Evolutionary conservation across 1,140 invertebrate genomes (phyloP), one percentile per base, ranked within the genome.

Genomic region (Ceratina australensis): DNA sequence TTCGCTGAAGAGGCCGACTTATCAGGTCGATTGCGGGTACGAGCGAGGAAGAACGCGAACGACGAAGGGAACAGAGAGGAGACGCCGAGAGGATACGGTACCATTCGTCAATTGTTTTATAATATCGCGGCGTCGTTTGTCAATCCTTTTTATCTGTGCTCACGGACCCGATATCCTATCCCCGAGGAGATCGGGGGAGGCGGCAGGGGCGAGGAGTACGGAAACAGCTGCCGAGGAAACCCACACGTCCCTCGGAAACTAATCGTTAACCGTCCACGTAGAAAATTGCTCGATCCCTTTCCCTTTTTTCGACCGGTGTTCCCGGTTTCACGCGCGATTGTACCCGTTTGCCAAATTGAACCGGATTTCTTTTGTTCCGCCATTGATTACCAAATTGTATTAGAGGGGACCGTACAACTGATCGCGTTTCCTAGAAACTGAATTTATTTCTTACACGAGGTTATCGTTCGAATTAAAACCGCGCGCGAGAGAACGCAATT

Each of bases 31-130:
- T 47, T 10, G 12, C 63, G 75, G 75, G 56, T 54, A 71, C 72
- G 66, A 26, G n/a, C 20, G 18, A 16, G 18, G 63, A 74, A 50
- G 54, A 64, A 42, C 13, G 52, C 18, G 26, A 13, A 15, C 59
- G 80, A 73, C 42, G 18, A 42, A 65, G 52, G 18, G 28, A 59
- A 18, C 28, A 20, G 52, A 24, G 54, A 61, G 28, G 63, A 71
- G 69, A 33, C 28, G 22, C 54, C 26, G 64, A 52, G 60, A 22
- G 67, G 3, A 63, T 82, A 85, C 85, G 82, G 78, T 64, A 81
- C 79, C 84, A 89, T 89, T 83, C 87, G 89, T 90, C 88, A 90
- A 90, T 87, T 88, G 86, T 86, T 89, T 87, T 87, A 87, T 86
- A 89, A 90, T 89, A 87, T 87, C 82, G 72, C 76, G 69, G 69